Conservation (phyloP, 37 sponge, comb jelly and placozoan genomes). For the Halisarca cf. caerulea region DNA sequence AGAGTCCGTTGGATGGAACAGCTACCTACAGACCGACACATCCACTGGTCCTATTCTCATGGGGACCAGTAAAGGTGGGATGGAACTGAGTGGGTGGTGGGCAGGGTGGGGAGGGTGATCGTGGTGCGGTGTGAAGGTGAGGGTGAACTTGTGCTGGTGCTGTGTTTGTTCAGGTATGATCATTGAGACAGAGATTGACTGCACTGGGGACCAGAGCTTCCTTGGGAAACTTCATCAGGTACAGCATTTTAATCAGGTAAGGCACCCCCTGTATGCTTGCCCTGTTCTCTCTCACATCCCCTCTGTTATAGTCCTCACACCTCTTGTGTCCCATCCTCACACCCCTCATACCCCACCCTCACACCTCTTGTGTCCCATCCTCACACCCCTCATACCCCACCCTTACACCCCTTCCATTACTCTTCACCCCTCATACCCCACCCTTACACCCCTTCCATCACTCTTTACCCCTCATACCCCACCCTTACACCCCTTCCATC, state of each 20-base stretch:
- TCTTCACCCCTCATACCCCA: no score
- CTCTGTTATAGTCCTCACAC: no score
- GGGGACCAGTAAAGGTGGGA: slow-evolving; percentile 74
- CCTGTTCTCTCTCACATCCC: no score
- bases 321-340: no score
- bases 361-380: no score
- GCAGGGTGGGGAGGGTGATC: not conserved
- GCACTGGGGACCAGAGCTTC: slow-evolving; percentile 38
- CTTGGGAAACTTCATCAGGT: slow-evolving; percentile 19
- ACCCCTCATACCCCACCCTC: no score
- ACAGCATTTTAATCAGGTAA: slow-evolving; percentile 33
- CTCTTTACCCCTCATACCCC: no score
- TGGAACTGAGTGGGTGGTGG: not conserved
- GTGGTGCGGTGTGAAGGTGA: not conserved
- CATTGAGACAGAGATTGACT: slow-evolving; percentile 68
- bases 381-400: no score
- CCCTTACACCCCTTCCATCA: no score
- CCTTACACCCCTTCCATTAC: no score
- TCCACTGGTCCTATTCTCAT: slow-evolving; percentile 87
- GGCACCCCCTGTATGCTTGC: not conserved
- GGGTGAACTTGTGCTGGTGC: no score
- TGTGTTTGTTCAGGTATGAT: slow-evolving; percentile 55
- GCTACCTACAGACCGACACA: slow-evolving; percentile 60
- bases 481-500: no score
- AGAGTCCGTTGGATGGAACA: slow-evolving; percentile 91